Percentiles rank a stretch among this genome's conserved stretches.
Conservation (phyloP, 2,888 invertebrate species). For the Pammene aurita region DNA sequence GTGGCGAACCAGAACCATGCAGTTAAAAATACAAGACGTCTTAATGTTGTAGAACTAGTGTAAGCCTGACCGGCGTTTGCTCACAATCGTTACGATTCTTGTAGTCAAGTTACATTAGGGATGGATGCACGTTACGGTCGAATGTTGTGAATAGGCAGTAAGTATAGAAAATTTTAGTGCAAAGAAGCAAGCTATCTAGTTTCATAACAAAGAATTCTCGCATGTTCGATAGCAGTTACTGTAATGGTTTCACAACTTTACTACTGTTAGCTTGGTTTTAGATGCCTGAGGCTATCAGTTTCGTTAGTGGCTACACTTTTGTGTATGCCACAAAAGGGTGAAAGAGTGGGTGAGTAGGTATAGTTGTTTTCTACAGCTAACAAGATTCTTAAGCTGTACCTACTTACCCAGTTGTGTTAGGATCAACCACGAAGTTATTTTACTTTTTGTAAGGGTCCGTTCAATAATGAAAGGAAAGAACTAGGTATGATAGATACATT, state of each 20-base stretch:
- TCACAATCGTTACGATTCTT: not conserved
- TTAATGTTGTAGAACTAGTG: no score
- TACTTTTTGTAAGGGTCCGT: no score
- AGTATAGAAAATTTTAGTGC: constrained; percentile 48
- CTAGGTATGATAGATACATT: constrained; percentile 58
- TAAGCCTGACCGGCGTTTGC: no score
- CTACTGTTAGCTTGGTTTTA: constrained; percentile 24
- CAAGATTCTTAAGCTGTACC: no score
- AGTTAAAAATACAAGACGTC: no score
- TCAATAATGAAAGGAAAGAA: constrained; percentile 37
- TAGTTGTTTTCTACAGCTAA: no score
- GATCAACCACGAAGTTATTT: no score
- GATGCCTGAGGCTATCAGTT: constrained; percentile 22
- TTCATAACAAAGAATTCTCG: constrained; percentile 40
- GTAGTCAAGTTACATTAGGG: not conserved
- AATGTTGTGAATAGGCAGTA: no score
- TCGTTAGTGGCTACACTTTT: constrained; percentile 5
- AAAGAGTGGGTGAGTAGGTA: not conserved
- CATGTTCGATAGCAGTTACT: constrained; percentile 42
- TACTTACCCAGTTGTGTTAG: no score
- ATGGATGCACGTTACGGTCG: no score
- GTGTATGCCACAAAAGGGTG: no score
- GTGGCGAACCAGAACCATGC: no score
- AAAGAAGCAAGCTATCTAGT: constrained; percentile 43
- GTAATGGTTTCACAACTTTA: constrained; percentile 41